phyloP scores from a whole-genome alignment of 2,113 vertebrate genomes.

The Peromyscus maniculatus region DNA sequence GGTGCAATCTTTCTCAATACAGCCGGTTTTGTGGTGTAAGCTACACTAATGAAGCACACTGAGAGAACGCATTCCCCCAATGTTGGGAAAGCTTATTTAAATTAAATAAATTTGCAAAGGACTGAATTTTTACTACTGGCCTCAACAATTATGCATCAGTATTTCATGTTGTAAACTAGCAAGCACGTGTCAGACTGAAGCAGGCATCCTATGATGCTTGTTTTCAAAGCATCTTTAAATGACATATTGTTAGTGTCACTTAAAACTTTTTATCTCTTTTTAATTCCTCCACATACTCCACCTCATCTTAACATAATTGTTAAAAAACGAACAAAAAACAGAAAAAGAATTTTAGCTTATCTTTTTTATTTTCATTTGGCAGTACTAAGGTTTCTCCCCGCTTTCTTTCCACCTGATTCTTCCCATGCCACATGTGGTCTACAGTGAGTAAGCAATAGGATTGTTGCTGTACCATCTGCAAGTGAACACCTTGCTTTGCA shows the following conservation, averaged over 20 bases:
- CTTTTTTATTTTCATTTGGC: conserved; percentile 75
- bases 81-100: conserved; percentile 88
- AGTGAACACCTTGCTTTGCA: conserved; percentile 83
- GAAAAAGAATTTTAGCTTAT: neutral
- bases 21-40: conserved; percentile 90
- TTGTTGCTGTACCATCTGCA: conserved; percentile 81
- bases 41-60: conserved; percentile 91
- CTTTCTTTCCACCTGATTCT: conserved; percentile 75
- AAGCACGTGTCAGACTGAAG: neutral
- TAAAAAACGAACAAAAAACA: neutral
- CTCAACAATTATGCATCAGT: conserved; percentile 75
- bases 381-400: conserved; percentile 29
- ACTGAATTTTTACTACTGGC: conserved; percentile 80
- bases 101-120: conserved; percentile 87
- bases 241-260: conserved; percentile 64
- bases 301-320: neutral
- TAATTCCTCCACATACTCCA: conserved; percentile 65
- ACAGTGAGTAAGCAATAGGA: conserved; percentile 67
- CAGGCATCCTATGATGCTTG: conserved; percentile 55
- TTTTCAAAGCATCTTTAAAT: conserved; percentile 70
- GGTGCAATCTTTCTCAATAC: conserved; percentile 93
- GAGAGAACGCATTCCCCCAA: conserved; percentile 87
- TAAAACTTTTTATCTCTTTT: conserved; percentile 45
- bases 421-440: conserved; percentile 79
- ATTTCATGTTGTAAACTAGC: conserved; percentile 47